Conservation (phyloP, 2,797 vertebrate species). For the Pseudopleuronectes americanus region DNA sequence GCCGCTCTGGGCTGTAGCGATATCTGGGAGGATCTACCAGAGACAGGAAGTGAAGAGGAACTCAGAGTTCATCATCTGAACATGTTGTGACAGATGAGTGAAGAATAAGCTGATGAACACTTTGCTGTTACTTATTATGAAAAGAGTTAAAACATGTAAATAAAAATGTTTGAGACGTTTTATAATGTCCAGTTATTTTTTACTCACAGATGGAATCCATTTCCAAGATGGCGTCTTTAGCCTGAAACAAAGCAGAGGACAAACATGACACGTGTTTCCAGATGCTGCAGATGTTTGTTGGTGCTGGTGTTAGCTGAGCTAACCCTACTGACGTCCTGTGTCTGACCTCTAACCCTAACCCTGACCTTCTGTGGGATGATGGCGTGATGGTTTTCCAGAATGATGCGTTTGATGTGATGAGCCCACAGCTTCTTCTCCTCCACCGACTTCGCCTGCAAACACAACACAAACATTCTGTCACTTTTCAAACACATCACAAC, state of each 20-base stretch:
- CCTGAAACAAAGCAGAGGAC: conserved; percentile 80
- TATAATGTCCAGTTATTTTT: no score
- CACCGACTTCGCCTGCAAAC: conserved; percentile 85
- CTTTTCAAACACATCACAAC: no score
- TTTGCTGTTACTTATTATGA: no score
- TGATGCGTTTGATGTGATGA: conserved; percentile 95
- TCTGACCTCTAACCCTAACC: no score
- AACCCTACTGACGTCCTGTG: no score
- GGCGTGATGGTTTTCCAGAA: conserved; percentile 93
- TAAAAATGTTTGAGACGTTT: no score
- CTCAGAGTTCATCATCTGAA: no score
- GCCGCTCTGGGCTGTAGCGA: conserved; percentile 87
- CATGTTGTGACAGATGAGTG: no score
- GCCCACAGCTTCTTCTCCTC: conserved; percentile 94
- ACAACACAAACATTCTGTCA: not conserved
- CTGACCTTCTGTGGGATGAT: conserved; percentile 93
- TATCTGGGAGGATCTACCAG: conserved; percentile 84
- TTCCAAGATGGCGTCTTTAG: conserved; percentile 94
- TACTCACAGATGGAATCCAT: conserved; percentile 93
- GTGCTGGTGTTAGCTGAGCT: no score
- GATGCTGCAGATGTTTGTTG: not conserved
- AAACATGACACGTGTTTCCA: not conserved
- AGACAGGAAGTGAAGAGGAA: not conserved
- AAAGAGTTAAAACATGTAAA: no score
- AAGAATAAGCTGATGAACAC: no score